Percentiles rank a stretch among this genome's conserved stretches.
Conservation (phyloP, 1,140 invertebrate genomes). For the Steinernema khuongi region DNA sequence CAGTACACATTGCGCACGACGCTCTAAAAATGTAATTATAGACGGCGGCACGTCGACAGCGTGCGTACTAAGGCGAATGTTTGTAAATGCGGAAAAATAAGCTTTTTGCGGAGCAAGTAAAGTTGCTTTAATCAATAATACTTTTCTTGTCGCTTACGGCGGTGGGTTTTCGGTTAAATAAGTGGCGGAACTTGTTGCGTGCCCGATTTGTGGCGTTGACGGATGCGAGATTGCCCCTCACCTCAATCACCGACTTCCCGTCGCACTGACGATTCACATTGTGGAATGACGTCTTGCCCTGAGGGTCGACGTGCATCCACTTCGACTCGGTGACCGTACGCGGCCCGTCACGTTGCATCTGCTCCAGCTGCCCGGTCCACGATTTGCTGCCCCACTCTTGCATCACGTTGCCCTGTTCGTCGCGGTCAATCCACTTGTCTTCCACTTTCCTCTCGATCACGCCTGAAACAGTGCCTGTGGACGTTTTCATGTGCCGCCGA, state of each 20-base stretch:
- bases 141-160: too few species aligned
- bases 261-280: conserved; percentile 36
- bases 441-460: conserved; percentile 37
- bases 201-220: neutral
- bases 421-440: conserved; percentile 37
- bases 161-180: too few species aligned
- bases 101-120: too few species aligned
- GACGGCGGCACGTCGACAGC: neutral
- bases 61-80: neutral
- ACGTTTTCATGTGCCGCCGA: neutral
- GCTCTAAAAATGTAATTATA: conserved; percentile 30
- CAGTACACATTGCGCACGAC: conserved; percentile 29
- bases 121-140: neutral
- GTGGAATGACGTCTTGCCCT: conserved; percentile 32
- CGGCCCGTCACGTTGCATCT: conserved; percentile 26
- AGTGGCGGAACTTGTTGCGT: too few species aligned
- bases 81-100: neutral
- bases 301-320: conserved; percentile 14
- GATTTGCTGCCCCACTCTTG: conserved; percentile 28
- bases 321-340: conserved; percentile 32
- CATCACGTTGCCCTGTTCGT: conserved; percentile 29
- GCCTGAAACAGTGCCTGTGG: conserved; percentile 25
- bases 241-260: conserved; percentile 31
- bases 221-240: neutral
- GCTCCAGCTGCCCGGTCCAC: conserved; percentile 24